Evolutionary conservation across 2,888 invertebrate species (phyloP).

Genomic region (Mythimna pallens): DNA sequence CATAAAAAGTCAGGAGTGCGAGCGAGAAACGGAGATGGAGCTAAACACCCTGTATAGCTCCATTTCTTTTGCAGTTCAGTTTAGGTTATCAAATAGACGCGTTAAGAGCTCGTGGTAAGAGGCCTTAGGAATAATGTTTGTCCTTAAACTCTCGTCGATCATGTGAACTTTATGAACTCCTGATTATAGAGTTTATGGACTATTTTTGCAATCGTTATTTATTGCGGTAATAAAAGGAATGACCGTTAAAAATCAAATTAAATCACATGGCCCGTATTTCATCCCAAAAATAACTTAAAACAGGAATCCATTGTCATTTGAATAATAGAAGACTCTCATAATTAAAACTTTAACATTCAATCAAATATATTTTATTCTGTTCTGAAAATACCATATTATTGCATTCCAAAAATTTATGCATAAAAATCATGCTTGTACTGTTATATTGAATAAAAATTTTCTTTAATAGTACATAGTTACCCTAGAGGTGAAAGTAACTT

Average conservation of each 20-base stretch:
- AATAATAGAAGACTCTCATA: background rate
- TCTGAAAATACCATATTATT: background rate
- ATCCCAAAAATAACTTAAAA: background rate
- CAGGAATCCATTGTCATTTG: background rate
- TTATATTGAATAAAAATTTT: no score
- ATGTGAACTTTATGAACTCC: background rate
- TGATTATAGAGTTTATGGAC: background rate
- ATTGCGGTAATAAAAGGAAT: constrained; percentile 36
- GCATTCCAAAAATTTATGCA: no score
- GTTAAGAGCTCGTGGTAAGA: no score
- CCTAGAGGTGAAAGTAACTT: no score
- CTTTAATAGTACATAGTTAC: no score
- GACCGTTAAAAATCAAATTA: background rate
- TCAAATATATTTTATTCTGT: background rate
- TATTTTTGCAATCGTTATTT: constrained; percentile 21
- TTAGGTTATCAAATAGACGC: no score
- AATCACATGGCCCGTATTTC: background rate
- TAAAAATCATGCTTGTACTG: no score
- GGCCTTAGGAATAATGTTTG: no score
- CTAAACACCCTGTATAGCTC: no score
- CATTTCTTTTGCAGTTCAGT: no score
- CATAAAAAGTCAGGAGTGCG: no score
- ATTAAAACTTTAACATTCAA: background rate
- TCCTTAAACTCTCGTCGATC: background rate
- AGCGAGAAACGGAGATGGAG: no score